phyloP scores from a whole-genome alignment of 2,113 vertebrate genomes.

The Sterrhoptilus dennistouni region DNA sequence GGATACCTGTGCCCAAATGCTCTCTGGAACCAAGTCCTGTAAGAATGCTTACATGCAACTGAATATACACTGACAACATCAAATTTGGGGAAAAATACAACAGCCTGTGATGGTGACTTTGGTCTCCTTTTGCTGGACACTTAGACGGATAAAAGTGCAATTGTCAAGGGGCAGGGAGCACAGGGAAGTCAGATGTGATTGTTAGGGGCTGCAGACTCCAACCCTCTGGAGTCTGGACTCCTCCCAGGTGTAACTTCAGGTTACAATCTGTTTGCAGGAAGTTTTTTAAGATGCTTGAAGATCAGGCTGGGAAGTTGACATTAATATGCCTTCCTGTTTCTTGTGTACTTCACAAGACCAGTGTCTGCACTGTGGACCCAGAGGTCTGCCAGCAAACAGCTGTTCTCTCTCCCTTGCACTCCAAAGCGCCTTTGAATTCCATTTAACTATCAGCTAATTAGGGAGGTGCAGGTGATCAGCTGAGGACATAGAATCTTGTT shows the following conservation, averaged over 20 bases:
- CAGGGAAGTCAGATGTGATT: background rate
- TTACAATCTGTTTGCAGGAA: background rate
- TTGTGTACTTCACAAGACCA: background rate
- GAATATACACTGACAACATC: background rate
- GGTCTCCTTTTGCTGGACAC: background rate
- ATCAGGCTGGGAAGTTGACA: background rate
- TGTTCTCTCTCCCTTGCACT: background rate
- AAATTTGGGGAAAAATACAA: background rate
- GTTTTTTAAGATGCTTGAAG: background rate
- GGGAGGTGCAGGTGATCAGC: background rate
- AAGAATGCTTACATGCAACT: background rate
- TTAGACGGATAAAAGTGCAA: background rate
- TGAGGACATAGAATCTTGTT: background rate
- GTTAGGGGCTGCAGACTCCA: background rate
- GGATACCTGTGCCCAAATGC: background rate
- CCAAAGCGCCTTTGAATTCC: background rate
- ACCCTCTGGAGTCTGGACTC: background rate
- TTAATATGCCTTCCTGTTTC: background rate
- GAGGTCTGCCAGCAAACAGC: rapidly evolving
- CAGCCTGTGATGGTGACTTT: background rate
- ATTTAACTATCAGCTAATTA: background rate
- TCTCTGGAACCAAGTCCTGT: background rate
- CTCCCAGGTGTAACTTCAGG: background rate
- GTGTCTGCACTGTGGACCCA: rapidly evolving
- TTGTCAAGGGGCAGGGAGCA: background rate